Evolutionary conservation across 2,797 vertebrate genomes (phyloP), one percentile per base, ranked within the genome.

Genomic region (Argyrosomus regius): DNA sequence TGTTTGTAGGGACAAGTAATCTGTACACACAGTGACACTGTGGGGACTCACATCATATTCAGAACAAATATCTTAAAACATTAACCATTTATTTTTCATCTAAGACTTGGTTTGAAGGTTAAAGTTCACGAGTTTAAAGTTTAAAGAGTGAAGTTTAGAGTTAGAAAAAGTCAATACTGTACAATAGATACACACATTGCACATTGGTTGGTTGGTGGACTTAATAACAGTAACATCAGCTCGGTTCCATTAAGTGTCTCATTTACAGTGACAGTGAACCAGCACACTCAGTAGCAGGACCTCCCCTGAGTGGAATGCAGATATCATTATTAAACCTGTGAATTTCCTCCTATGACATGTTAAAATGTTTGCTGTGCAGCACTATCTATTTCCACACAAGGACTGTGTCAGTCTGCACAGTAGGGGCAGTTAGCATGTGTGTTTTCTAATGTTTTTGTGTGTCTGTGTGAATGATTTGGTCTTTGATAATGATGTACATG

Each of bases 401-500:
- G 46, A 48, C 16, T 46, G 17, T 20, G 26, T 17, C 13, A 58
- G 69, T 61, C 6, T 0, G n/a, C 26, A 24, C 26, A 18, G 24
- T 46, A 13, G 18, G 9, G 57, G 22, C 41, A 59, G 59, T 60
- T 22, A n/a, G 46, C 13, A 12, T 35, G 76, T 17, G 54, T 63
- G 26, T 56, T 22, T 74, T 54, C 71, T 54, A 16, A 31, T 28
- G 35, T 57, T 56, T 64, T 49, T 71, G 60, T 59, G 62, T 59
- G 62, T 0, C 8, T 63, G 67, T 56, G 66, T 62, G 17, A 48
- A 31, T 56, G 66, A 50, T 54, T 70, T 35, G 22, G n/a, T 52
- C 77, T 77, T 46, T 68, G 54, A 75, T 67, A 49, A 72, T 71
- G 63, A 45, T 60, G 69, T 75, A 86, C 80, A 72, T 84, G 83